A percentile compares a stretch with the other conserved stretches of the same genome.
Conservation (phyloP, 2,797 vertebrate species). For the Parauchenoglanis punctatus region DNA sequence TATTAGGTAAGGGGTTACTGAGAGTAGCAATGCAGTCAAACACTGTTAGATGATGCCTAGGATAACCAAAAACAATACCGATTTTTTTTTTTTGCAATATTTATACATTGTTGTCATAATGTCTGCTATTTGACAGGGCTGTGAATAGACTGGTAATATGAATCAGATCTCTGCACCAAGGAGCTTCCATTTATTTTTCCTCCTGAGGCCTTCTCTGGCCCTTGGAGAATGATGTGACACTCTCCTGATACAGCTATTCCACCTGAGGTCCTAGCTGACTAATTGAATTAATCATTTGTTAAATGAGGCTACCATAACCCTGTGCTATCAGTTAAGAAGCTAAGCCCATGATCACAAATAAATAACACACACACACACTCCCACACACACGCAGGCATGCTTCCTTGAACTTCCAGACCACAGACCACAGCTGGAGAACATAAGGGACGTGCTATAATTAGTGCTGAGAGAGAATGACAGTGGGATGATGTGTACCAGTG, state of each 20-base stretch:
- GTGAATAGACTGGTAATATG: conserved; percentile 44
- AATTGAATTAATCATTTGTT: conserved; percentile 74
- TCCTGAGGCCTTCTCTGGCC: conserved; percentile 19
- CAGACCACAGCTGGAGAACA: conserved; percentile 52
- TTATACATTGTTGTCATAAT: not conserved
- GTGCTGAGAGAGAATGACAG: conserved; percentile 37
- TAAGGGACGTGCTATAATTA: conserved; percentile 55
- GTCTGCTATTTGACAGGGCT: not conserved
- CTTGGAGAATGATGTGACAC: not conserved
- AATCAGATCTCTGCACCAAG: conserved; percentile 27
- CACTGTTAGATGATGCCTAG: not conserved
- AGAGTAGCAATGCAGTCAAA: not conserved
- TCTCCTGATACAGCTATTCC: conserved; percentile 37
- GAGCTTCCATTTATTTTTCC: conserved; percentile 30
- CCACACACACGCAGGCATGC: conserved; percentile 45
- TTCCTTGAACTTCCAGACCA: conserved; percentile 39
- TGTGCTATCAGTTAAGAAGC: conserved; percentile 55
- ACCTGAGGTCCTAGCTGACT: conserved; percentile 62
- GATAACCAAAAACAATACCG: not conserved
- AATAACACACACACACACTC: conserved; percentile 33
- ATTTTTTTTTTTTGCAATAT: not conserved
- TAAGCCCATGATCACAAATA: conserved; percentile 30
- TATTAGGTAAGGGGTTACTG: not conserved
- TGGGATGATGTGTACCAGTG: conserved; percentile 36
- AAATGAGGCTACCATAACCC: conserved; percentile 68